phyloP scores from a whole-genome alignment of 2,797 vertebrate genomes.

The Clamator glandarius region DNA sequence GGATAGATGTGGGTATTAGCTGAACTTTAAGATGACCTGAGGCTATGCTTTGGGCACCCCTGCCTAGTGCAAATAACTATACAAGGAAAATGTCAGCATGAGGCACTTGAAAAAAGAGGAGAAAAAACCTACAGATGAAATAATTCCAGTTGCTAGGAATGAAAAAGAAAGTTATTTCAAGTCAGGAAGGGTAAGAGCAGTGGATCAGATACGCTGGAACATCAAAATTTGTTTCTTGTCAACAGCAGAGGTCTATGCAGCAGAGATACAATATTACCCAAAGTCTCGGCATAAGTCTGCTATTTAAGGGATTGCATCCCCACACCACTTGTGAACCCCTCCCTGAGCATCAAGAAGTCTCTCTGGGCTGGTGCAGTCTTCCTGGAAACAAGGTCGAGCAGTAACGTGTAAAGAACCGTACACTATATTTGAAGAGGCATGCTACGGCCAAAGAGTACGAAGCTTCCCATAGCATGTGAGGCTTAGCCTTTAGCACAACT shows the following conservation, averaged over 20 bases:
- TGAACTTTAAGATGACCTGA: conserved; percentile 3
- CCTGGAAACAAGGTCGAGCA: conserved; percentile 77
- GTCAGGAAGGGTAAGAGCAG: conserved; percentile 40
- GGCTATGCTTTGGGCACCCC: conserved; percentile 62
- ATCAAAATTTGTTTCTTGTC: background rate
- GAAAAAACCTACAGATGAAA: conserved; percentile 31
- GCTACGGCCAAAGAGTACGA: conserved; percentile 67
- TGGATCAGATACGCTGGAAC: conserved; percentile 39
- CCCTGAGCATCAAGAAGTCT: conserved; percentile 45
- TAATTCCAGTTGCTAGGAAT: conserved; percentile 53
- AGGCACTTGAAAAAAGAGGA: conserved; percentile 50
- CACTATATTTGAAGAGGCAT: conserved; percentile 56
- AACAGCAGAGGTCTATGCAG: conserved; percentile 52
- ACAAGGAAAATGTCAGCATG: background rate
- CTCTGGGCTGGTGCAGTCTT: conserved; percentile 50
- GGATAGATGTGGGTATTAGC: background rate
- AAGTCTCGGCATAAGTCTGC: conserved; percentile 32
- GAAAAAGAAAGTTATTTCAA: conserved; percentile 43
- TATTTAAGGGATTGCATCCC: conserved; percentile 45
- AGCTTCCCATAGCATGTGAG: conserved; percentile 45
- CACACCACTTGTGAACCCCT: conserved; percentile 52
- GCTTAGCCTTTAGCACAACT: conserved; percentile 72
- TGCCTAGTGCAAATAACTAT: conserved; percentile 18
- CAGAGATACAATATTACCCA: conserved; percentile 42
- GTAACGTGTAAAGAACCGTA: conserved; percentile 55